A percentile compares a stretch with the other conserved stretches of the same genome.
Conservation (phyloP, 2,113 vertebrate species). For the Mellivora capensis region DNA sequence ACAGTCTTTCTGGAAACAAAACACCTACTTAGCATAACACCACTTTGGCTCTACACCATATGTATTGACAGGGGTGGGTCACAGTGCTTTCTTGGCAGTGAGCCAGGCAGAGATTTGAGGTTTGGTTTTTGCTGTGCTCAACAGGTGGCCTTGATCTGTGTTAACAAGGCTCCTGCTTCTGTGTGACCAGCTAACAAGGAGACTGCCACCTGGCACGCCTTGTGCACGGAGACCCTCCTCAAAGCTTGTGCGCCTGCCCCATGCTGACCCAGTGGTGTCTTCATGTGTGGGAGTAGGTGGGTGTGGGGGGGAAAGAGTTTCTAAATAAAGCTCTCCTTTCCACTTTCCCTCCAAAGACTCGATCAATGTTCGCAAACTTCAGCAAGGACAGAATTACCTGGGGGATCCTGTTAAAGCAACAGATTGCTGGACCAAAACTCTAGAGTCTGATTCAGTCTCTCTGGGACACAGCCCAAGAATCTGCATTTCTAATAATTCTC, state of each 20-base stretch:
- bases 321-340: background rate
- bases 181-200: slow-evolving; percentile 38
- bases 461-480: background rate
- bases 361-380: background rate
- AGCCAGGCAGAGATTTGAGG: slow-evolving; percentile 59
- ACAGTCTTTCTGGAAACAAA: slow-evolving; percentile 59
- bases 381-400: background rate
- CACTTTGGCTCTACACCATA: slow-evolving; percentile 61
- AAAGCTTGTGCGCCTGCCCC: background rate
- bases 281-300: background rate
- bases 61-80: slow-evolving; percentile 57
- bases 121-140: slow-evolving; percentile 63
- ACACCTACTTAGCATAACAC: slow-evolving; percentile 65
- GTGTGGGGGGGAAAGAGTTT: background rate
- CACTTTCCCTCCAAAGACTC: background rate
- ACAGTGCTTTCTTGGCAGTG: slow-evolving; percentile 57
- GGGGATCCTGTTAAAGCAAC: background rate
- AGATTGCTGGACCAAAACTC: background rate
- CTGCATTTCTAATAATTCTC: background rate
- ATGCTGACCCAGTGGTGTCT: background rate
- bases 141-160: slow-evolving; percentile 47
- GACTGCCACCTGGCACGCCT: background rate
- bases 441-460: background rate
- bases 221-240: background rate
- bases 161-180: slow-evolving; percentile 35